Base-by-base conservation (phyloP, 2,113 vertebrate genomes). In the Perccottus glenii region DNA sequence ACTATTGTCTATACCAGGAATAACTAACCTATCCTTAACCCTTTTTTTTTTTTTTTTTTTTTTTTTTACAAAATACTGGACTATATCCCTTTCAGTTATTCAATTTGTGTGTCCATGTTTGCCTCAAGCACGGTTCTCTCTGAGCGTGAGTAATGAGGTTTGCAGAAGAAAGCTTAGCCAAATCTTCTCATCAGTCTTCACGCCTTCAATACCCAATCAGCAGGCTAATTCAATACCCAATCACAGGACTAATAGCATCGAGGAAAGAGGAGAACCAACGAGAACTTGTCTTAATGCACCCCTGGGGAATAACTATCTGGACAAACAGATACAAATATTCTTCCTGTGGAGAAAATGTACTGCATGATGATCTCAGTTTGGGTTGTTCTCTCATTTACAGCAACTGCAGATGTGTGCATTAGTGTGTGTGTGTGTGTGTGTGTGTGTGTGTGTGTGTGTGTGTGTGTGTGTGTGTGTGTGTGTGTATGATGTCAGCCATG, bases 181-280 rank as follows among this genome's bases (percentile, higher is more conserved):
- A 87, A 86, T 89, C 85, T 85, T 89, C 88, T 87, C 87, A 90
- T 91, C 83, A 85, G 86, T 90, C 88, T 90, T 89, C 82, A 72
- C 66, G 84, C 83, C 79, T 90, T 90, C 88, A 78, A 87, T 90
- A 89, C 72, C 82, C 85, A 90, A 90, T 89, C 88, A 90, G 81
- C 82, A 74, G 74, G 79, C 83, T 89, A 89, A 86, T 89, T 90
- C 87, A 82, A 90, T 88, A 91, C 80, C 87, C 88, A 90, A 91
- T 90, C 88, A 80, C 75, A 70, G 79, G 74, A 77, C 86, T 89
- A 89, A 90, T 85, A 85, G 78, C 77, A 70, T 80, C 60, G 77
- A 82, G 80, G 58, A 55, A 32, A 74, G 80, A 80, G 72, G 64
- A 64, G 76, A 63, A 69, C 87, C 89, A 87, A 86, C 83, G 67